Evolutionary conservation across 1,140 invertebrate species (phyloP), one percentile per base, ranked within the genome.

Genomic region (Neelides sp.): DNA sequence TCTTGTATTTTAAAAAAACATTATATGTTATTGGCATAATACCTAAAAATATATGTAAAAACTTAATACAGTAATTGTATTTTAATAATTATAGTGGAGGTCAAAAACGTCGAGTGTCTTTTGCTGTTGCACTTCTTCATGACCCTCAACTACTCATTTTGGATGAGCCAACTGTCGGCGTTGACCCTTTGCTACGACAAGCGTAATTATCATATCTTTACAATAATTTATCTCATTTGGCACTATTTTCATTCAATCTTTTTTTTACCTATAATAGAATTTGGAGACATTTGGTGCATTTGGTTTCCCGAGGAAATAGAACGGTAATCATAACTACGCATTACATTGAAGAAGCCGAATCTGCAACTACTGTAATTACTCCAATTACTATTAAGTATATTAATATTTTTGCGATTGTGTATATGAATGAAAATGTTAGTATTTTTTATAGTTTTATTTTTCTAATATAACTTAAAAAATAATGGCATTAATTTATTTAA

Each of bases 311-410:
- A 24, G 62, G 65, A 10, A 44, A 55, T 13, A 73, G 69, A 4
- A 75, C 73, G 5, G 69, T 75, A 23, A 72, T 75, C 27, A 71
- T 75, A 39, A 75, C 74, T 12, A 75, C 74, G 24, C 74, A 75
- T 58, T 75, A 75, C 59, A 73, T 74, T 39, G 74, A 75, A 62
- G 74, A 75, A 60, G 73, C 73, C 2, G 53, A 71, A 15, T 68
- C 72, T 50, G 69, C 69, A 13, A 60, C 71, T 58, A 64, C 64
- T 60, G 70, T 69, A 58, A 47, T 40, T 1, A 19, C 23, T 4
- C 7, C 27, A 7, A 20, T 28, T 15, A 3, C 4, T n/a, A 35
- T 26, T 43, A n/a, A 15, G n/a, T 34, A n/a, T 36, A 20, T n/a
- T 3, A 26, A 35, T 30, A 5, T n/a, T n/a, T n/a, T n/a, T n/a